Base-by-base conservation (phyloP, 2,113 vertebrate genomes). In the Marmota monax region DNA sequence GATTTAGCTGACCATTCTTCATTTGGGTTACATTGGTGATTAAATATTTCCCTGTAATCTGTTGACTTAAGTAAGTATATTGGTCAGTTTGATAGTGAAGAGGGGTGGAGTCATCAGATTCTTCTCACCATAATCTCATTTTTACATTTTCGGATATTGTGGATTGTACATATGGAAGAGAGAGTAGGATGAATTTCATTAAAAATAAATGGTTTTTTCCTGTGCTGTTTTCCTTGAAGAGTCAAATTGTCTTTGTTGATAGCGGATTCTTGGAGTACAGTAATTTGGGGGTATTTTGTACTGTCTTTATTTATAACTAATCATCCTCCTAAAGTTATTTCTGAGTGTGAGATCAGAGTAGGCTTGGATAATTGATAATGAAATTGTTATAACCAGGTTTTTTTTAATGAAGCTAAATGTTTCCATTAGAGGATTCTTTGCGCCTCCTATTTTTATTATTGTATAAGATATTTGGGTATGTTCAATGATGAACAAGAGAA, bases 401-500 rank as follows among this genome's bases (percentile, higher is more conserved):
- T 92, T 58, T 34, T 27, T 4, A 27, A 80, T 72, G 74, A 96
- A 93, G 80, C 17, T 58, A 76, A 96, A 70, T 79, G n/a, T 69
- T 94, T 97, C 77, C 27, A 84, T 42, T 18, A 89, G 34, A 77
- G 4, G 32, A 1, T 56, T 63, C 14, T 95, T 61, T 5, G 0
- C 78, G 27, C 34, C 18, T 92, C 0, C 2, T 22, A 10, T 79
- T 95, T 63, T 88, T 37, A 34, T 94, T 53, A 88, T 82, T 95
- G 93, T 79, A 63, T 95, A 82, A 91, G n/a, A 84, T 84, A 27
- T 95, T 96, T 83, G 7, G 27, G 17, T 92, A n/a, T 92, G 2
- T 84, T 95, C 85, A 79, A 27, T 96, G 29, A 94, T 95, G 63
- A 77, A 39, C 1, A 65, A 78, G 5, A 96, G 79, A 96, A 90